Base-by-base conservation (phyloP, 2,113 vertebrate genomes). In the Trogon melanurus region DNA sequence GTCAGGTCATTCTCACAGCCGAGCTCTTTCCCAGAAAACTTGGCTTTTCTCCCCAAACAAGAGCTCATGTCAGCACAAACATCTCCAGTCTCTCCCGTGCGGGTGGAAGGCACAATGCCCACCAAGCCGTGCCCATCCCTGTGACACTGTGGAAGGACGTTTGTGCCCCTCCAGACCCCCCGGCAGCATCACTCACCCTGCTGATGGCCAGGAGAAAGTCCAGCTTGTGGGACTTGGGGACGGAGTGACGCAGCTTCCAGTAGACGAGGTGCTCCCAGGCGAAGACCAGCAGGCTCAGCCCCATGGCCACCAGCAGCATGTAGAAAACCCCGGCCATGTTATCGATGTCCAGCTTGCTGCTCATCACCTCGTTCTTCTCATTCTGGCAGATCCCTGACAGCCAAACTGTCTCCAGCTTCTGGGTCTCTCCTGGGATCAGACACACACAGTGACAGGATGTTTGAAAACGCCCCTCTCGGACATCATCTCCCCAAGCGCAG, bases 301-400 rank as follows among this genome's bases (percentile, higher is more conserved):
- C 99, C 99, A 99, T 99, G 95, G 99, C 99, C 91, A 99, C 99
- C 10, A 99, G 97, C 96, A 99, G 98, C 99, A 99, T 99, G 97
- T 99, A 99, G 98, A 99, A 99, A 69, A 99, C 99, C 1, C 99
- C 99, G 0, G 99, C 99, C 99, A 99, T 99, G 98, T 99, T 99
- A 98, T 99, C 99, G 0, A 99, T 99, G 96, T 99, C 99, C 96
- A 99, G 97, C 96, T 99, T 99, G 88, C 99, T 99, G 98, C 99
- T 99, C 98, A 99, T 99, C 76, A 99, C 99, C 95, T 99, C 99
- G 0, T 99, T 99, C 98, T 99, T 99, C 98, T 99, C 99, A 0
- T 99, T 99, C 25, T 99, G 99, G 93, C 99, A 99, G 97, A 99
- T 99, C 6, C 99, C 99, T 0, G 99, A 99, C 50, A 99, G 98